Conservation (phyloP, 2,888 invertebrate genomes). For the Dolomedes plantarius region DNA sequence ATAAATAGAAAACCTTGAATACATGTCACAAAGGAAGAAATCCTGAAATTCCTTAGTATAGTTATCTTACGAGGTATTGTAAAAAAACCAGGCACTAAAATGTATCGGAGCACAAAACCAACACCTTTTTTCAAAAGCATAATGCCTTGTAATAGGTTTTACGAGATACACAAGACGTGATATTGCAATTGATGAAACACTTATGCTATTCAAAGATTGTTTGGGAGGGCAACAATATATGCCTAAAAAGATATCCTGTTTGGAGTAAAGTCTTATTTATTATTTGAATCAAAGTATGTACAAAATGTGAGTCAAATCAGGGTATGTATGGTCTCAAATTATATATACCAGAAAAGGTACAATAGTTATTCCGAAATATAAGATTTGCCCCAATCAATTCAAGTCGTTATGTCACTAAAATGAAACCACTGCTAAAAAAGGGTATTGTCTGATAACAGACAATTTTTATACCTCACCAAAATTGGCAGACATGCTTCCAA, state of each 20-base stretch:
- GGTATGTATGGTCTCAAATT: too few species aligned
- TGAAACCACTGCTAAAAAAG: background rate
- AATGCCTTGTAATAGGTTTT: background rate
- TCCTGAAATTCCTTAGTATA: background rate
- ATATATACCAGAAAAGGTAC: too few species aligned
- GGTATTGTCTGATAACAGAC: background rate
- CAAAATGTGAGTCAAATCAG: too few species aligned
- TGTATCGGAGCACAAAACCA: too few species aligned
- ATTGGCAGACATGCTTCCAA: too few species aligned
- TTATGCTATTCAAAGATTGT: background rate
- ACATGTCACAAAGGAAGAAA: background rate
- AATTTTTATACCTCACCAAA: slow-evolving; percentile 4
- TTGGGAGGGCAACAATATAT: background rate
- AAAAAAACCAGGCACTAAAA: background rate
- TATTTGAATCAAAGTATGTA: background rate
- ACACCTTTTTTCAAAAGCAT: too few species aligned
- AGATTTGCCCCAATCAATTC: too few species aligned
- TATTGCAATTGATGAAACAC: background rate
- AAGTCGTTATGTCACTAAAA: background rate
- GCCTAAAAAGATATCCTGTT: background rate
- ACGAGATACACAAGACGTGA: background rate
- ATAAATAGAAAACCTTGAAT: background rate
- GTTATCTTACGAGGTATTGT: background rate
- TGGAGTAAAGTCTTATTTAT: background rate
- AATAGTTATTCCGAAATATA: too few species aligned